Evolutionary conservation across 2,888 invertebrate genomes (phyloP), one percentile per base, ranked within the genome.

Genomic region (Andrena minutula): DNA sequence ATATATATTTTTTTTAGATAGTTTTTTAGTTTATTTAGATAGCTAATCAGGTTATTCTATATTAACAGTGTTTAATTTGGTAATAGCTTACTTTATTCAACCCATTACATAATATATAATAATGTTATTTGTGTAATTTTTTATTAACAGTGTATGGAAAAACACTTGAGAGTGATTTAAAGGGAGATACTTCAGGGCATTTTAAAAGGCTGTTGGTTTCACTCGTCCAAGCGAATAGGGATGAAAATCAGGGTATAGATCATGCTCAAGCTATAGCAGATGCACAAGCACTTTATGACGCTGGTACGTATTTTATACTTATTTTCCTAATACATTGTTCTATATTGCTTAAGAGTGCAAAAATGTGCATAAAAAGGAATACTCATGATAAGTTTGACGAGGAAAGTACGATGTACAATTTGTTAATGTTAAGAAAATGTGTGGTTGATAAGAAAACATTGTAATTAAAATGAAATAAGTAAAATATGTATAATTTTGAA

Each of bases 171-270:
- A 96, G 96, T 7, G 98, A 98, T 92, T 95, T 99, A 89, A 97
- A 97, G 92, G 97, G 97, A 69, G 99, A 99, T 94, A 98, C 99
- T 7, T 98, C 98, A 12, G 99, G 99, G n/a, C 97, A 98, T 94
- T 99, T 99, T 95, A 97, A 98, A 94, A 96, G 98, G 79, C 95
- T 99, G 68, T 96, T 98, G 89, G 97, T 99, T 28, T 98, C 98
- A 0, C 94, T 98, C 70, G 96, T 97, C 89, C 97, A 97, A 95
- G 98, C 97, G 78, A 98, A 98, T 92, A 96, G 99, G 66, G 98
- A 98, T 93, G 99, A 99, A 94, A 97, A 97, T 94, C 96, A 97
- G 92, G 97, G 97, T 28, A 96, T 98, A 0, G 98, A 99, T 94
- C 96, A 97, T 88, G 96, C 95, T 1, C 95, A 96, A 80, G 98